Evolutionary conservation across 2,797 vertebrate species (phyloP).

Genomic region (Heteromormyrus szaboi): DNA sequence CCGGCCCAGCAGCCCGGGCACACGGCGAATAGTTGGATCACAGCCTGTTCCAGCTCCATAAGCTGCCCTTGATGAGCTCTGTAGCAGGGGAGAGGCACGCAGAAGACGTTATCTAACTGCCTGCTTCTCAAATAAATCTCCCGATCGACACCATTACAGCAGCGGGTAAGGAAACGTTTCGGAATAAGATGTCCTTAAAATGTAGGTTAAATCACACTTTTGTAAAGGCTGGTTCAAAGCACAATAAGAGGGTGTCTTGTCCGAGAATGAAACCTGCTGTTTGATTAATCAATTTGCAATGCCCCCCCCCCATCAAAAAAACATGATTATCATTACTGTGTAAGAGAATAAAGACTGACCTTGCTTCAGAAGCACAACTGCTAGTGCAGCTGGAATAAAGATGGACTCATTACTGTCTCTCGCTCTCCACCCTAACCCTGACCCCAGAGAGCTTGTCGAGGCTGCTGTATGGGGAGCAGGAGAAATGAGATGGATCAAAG

Average conservation of each 20-base stretch:
- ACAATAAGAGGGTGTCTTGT: background rate
- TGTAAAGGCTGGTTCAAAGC: background rate
- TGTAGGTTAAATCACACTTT: background rate
- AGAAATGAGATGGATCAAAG: background rate
- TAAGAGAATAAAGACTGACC: background rate
- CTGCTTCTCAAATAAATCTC: background rate
- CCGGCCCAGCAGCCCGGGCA: background rate
- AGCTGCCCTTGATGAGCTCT: background rate
- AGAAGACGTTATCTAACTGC: background rate
- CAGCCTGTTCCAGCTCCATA: background rate
- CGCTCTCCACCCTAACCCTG: background rate
- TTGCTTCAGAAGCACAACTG: background rate
- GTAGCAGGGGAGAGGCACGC: background rate
- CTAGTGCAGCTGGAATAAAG: background rate
- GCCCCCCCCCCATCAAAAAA: background rate
- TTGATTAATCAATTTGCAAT: background rate
- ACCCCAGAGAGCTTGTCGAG: background rate
- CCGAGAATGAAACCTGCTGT: background rate
- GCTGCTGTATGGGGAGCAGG: background rate
- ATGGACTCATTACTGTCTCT: background rate
- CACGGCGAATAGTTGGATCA: background rate
- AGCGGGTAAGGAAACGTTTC: background rate
- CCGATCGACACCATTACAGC: background rate
- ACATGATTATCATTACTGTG: background rate
- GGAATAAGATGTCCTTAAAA: background rate